Conservation (phyloP, 2,888 invertebrate species). For the Eulithis prunata region DNA sequence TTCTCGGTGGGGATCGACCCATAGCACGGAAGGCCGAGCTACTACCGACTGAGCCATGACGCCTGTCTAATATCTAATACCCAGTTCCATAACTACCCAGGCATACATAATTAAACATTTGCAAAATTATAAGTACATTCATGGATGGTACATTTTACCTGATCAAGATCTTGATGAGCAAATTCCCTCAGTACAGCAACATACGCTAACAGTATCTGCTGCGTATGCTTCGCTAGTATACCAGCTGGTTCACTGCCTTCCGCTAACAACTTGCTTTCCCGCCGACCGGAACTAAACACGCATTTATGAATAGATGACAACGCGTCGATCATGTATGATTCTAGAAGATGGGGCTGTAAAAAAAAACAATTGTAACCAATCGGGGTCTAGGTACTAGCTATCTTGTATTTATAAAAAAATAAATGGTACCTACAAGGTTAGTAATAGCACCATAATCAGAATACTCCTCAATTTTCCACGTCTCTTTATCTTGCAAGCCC, state of each 20-base stretch:
- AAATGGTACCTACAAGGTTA: slow-evolving; percentile 84
- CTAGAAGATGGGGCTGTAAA: slow-evolving; percentile 68
- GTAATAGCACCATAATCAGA: slow-evolving; percentile 95
- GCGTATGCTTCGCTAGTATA: slow-evolving; percentile 73
- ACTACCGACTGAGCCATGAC: too few species aligned
- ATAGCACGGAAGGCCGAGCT: too few species aligned
- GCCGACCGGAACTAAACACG: slow-evolving; percentile 65
- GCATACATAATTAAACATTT: too few species aligned
- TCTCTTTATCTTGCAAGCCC: slow-evolving; percentile 89
- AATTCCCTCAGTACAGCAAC: slow-evolving; percentile 89
- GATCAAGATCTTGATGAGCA: slow-evolving; percentile 86
- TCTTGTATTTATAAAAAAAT: background rate
- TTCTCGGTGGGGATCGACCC: too few species aligned
- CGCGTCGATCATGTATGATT: slow-evolving; percentile 69
- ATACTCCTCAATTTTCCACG: slow-evolving; percentile 93
- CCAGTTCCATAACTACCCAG: too few species aligned
- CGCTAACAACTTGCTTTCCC: slow-evolving; percentile 73
- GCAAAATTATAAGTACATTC: too few species aligned
- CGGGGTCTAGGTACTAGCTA: too few species aligned
- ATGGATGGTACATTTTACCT: slow-evolving; percentile 57
- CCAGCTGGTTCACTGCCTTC: slow-evolving; percentile 63
- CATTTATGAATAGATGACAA: slow-evolving; percentile 74
- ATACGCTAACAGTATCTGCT: slow-evolving; percentile 86
- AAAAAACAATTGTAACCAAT: too few species aligned
- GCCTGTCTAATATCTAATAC: too few species aligned